A percentile compares a stretch with the other conserved stretches of the same genome.
Conservation (phyloP, 2,888 invertebrate species). For the Sminthurides aquaticus region DNA sequence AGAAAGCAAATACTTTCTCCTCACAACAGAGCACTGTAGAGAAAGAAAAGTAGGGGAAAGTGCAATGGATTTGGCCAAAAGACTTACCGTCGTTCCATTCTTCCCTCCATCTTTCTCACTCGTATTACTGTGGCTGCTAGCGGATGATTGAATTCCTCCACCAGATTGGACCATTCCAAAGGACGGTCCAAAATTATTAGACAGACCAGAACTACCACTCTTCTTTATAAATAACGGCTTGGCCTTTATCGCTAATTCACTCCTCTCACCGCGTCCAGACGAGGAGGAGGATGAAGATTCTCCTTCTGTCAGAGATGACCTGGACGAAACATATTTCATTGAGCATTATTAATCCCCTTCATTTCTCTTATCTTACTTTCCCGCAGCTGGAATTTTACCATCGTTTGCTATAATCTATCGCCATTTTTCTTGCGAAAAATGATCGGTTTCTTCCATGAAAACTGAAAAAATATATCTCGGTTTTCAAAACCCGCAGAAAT, state of each 20-base stretch:
- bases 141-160: neutral
- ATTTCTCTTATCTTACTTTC: no score
- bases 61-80: no score
- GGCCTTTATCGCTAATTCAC: conserved; percentile 61
- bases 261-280: conserved; percentile 25
- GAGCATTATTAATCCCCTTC: neutral
- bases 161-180: neutral
- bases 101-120: conserved; percentile 6
- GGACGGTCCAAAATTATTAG: neutral
- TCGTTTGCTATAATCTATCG: no score
- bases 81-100: conserved; percentile 14
- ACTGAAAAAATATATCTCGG: no score
- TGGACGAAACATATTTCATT: no score
- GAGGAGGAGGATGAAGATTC: neutral
- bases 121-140: neutral
- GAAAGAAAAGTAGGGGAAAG: no score
- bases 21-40: no score
- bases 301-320: neutral
- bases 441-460: no score
- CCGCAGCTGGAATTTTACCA: no score
- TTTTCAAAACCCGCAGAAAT: no score
- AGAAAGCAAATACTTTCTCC: no score
- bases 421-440: no score
- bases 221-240: conserved; percentile 76
- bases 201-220: neutral